Evolutionary conservation across 2,797 vertebrate genomes (phyloP).

Genomic region (Heteromormyrus szaboi): DNA sequence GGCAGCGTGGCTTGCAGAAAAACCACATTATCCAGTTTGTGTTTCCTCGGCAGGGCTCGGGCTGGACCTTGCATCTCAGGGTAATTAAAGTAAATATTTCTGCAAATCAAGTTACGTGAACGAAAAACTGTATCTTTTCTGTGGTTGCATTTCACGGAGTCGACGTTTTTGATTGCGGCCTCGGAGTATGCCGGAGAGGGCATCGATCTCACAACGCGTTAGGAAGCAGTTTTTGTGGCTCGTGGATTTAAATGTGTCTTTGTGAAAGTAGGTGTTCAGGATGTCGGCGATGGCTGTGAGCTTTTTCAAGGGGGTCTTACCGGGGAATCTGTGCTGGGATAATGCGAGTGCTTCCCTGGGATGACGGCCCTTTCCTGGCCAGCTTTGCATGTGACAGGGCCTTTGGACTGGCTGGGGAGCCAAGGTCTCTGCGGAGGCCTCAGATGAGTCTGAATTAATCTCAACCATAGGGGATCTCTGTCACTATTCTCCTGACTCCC

Average conservation of each 20-base stretch:
- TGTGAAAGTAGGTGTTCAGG: neutral
- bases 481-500: neutral
- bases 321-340: neutral
- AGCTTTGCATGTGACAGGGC: neutral
- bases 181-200: neutral
- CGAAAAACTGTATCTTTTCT: neutral
- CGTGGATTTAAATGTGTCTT: neutral
- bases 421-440: neutral
- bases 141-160: neutral
- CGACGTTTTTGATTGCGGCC: neutral
- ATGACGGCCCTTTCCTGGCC: neutral
- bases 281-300: neutral
- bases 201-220: neutral
- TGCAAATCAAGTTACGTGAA: neutral
- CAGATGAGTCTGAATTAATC: neutral
- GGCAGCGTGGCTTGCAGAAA: conserved; percentile 35
- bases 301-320: neutral
- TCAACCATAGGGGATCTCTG: neutral
- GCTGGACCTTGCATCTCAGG: neutral
- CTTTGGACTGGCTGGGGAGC: neutral
- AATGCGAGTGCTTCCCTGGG: neutral
- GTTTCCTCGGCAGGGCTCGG: neutral
- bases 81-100: conserved; percentile 6
- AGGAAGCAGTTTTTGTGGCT: neutral
- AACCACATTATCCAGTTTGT: conserved; percentile 35